Evolutionary conservation across 2,888 invertebrate species (phyloP).

Genomic region (Phyllotreta cruciferae): DNA sequence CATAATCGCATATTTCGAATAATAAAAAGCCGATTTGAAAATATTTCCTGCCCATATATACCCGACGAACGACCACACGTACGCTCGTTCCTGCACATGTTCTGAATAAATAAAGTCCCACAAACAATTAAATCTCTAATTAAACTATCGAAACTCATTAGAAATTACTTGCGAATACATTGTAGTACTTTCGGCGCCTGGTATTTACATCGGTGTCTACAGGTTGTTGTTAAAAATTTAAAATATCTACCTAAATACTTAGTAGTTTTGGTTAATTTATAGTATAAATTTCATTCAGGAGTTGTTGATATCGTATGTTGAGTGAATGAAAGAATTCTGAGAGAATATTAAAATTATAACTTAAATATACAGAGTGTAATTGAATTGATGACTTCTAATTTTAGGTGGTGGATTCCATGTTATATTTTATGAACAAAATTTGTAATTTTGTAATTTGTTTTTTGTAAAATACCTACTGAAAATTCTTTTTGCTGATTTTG

Average conservation of each 20-base stretch:
- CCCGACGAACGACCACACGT: constrained; percentile 20
- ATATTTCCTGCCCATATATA: constrained; percentile 23
- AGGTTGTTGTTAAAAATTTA: neutral
- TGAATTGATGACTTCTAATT: no score
- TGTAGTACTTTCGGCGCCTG: constrained; percentile 42
- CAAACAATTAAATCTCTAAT: constrained; percentile 49
- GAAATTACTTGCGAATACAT: constrained; percentile 41
- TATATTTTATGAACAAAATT: no score
- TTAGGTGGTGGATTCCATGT: no score
- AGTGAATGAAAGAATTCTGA: no score
- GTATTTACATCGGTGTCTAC: constrained; percentile 33
- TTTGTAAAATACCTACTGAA: no score
- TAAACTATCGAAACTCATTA: constrained; percentile 49
- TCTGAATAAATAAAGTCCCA: constrained; percentile 36
- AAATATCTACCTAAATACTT: neutral
- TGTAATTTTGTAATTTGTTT: no score
- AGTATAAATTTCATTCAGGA: neutral
- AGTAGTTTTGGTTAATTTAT: neutral
- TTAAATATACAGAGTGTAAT: no score
- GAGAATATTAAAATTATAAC: no score
- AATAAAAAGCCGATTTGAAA: constrained; percentile 19
- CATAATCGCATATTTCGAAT: constrained; percentile 12
- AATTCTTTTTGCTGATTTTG: no score
- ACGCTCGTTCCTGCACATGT: constrained; percentile 25
- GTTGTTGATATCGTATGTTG: no score